phyloP scores from a whole-genome alignment of 2,113 vertebrate genomes.

The Thunnus thynnus region DNA sequence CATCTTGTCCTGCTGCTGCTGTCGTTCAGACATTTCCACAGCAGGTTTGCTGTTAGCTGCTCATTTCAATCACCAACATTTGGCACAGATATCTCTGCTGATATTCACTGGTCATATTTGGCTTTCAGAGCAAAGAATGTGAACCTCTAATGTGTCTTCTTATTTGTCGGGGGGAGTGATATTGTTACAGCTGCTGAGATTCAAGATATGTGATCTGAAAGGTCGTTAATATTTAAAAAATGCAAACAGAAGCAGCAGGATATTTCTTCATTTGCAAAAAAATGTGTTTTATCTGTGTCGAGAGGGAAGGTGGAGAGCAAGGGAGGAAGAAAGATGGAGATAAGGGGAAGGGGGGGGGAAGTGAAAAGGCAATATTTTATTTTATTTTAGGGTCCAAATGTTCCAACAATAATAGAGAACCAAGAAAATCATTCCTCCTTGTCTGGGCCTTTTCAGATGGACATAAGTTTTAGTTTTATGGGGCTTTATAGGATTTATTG shows the following conservation, averaged over 20 bases:
- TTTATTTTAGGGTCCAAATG: slow-evolving; percentile 39
- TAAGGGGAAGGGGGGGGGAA: not conserved
- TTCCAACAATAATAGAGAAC: not conserved
- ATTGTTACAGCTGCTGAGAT: not conserved
- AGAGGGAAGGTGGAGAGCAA: not conserved
- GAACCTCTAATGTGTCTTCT: not conserved
- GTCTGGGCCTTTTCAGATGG: not conserved
- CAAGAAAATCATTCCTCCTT: no score
- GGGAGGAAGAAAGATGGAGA: not conserved
- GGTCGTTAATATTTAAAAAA: slow-evolving; percentile 68
- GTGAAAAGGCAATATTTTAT: slow-evolving; percentile 2
- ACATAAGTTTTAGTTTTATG: not conserved
- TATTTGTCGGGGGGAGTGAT: not conserved
- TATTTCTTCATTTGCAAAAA: slow-evolving; percentile 3
- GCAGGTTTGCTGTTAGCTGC: not conserved
- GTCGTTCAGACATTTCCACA: no score
- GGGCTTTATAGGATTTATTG: not conserved
- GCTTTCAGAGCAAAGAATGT: not conserved
- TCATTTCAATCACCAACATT: not conserved
- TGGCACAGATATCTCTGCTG: not conserved
- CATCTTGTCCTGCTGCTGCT: no score
- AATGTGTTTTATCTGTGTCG: not conserved
- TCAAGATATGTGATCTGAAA: slow-evolving; percentile 43
- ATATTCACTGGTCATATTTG: not conserved
- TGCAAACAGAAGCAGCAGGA: slow-evolving; percentile 49